Conservation (phyloP, 2,888 invertebrate genomes). For the Cephus spinipes region DNA sequence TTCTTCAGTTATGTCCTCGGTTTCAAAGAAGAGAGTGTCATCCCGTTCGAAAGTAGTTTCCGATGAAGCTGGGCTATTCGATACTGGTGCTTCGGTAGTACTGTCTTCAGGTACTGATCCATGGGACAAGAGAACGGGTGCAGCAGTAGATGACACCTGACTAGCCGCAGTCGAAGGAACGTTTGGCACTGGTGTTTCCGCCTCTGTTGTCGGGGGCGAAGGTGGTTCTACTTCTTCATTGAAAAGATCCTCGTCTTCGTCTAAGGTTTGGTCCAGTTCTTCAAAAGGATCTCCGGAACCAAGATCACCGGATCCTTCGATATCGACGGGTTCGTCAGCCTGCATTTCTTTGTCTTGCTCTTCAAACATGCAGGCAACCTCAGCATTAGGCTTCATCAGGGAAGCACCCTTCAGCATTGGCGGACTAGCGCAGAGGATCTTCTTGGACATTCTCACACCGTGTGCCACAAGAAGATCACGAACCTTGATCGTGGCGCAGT, state of each 20-base stretch:
- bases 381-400: conserved; percentile 70
- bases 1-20: conserved; percentile 33
- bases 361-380: conserved; percentile 49
- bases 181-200: conserved; percentile 19
- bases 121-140: background rate
- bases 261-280: conserved; percentile 14
- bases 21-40: conserved; percentile 43
- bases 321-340: conserved; percentile 72
- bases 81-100: background rate
- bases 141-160: background rate
- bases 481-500: conserved; percentile 75
- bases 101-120: background rate
- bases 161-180: background rate
- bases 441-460: conserved; percentile 56
- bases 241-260: conserved; percentile 12
- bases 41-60: conserved; percentile 7
- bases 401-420: conserved; percentile 68
- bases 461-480: conserved; percentile 71
- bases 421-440: conserved; percentile 72
- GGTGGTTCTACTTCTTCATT: conserved; percentile 8
- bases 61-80: background rate
- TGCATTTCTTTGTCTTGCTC: conserved; percentile 62
- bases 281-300: conserved; percentile 36
- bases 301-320: conserved; percentile 60
- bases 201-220: background rate